Evolutionary conservation across 2,797 vertebrate species (phyloP).

Genomic region (Pangasius sanitwongsei): DNA sequence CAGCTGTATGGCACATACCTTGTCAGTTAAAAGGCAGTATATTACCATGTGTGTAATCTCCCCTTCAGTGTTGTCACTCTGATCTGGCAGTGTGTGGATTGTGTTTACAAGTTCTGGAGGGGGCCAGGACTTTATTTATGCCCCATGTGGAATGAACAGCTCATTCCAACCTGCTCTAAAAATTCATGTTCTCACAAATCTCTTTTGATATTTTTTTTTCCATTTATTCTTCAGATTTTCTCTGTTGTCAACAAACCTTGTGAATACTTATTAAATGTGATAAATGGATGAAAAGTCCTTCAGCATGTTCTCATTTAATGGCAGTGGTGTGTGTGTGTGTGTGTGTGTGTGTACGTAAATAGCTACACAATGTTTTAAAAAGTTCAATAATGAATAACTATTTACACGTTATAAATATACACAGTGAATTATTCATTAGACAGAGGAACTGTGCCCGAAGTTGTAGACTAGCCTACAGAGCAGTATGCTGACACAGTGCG

Average conservation of each 20-base stretch:
- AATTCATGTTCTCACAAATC: conserved; percentile 26
- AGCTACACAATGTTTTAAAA: neutral
- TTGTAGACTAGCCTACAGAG: neutral
- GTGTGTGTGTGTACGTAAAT: neutral
- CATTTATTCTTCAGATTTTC: conserved; percentile 1
- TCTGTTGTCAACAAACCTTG: conserved; percentile 44
- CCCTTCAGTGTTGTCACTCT: conserved; percentile 32
- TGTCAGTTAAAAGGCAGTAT: conserved; percentile 20
- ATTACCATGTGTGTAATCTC: conserved; percentile 8
- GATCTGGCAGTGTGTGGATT: conserved; percentile 1
- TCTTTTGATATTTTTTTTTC: neutral
- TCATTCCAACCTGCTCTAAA: conserved; percentile 32
- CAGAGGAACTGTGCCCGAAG: neutral
- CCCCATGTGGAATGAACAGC: conserved; percentile 18
- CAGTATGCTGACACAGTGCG: neutral
- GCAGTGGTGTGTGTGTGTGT: neutral
- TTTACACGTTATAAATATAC: neutral
- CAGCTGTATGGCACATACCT: conserved; percentile 10
- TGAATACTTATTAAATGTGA: conserved; percentile 53
- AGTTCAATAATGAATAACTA: neutral
- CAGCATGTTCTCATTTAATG: neutral
- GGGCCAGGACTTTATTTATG: conserved; percentile 27
- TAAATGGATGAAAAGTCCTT: conserved; percentile 17
- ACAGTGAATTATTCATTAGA: neutral
- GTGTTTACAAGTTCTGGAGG: conserved; percentile 37